phyloP scores from a whole-genome alignment of 2,888 invertebrate species.

The Pyrgus malvae region DNA sequence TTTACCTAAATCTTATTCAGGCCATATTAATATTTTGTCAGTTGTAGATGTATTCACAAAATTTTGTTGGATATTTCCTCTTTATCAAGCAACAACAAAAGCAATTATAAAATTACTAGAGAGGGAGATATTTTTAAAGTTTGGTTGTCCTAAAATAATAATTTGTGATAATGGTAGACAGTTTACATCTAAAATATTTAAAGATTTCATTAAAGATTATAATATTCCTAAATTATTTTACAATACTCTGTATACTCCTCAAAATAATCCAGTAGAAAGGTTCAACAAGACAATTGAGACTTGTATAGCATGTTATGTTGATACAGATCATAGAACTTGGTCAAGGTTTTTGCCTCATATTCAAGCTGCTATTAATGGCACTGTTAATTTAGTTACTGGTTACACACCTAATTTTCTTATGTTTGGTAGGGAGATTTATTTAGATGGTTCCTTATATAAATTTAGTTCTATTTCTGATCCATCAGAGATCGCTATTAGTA shows the following conservation, averaged over 20 bases:
- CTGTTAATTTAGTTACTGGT: slow-evolving; percentile 8
- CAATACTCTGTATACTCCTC: slow-evolving; percentile 6
- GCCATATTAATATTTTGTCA: slow-evolving; percentile 1
- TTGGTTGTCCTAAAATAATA: slow-evolving; percentile 8
- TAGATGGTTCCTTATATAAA: slow-evolving; percentile 7
- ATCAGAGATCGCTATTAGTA: slow-evolving; percentile 2
- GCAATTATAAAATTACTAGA: not conserved
- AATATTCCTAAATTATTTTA: slow-evolving; percentile 3
- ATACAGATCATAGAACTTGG: slow-evolving; percentile 5
- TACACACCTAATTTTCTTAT: slow-evolving; percentile 18
- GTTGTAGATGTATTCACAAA: not conserved
- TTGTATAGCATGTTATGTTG: slow-evolving; percentile 5
- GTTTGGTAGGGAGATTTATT: slow-evolving; percentile 13
- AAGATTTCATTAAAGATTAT: not conserved
- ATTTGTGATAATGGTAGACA: not conserved
- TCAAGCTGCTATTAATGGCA: slow-evolving; percentile 4
- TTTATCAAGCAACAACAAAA: not conserved
- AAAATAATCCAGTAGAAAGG: slow-evolving; percentile 3
- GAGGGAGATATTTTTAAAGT: slow-evolving; percentile 3
- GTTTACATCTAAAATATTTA: not conserved
- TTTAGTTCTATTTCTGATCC: slow-evolving; percentile 11
- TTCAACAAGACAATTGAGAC: not conserved
- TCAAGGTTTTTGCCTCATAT: slow-evolving; percentile 1
- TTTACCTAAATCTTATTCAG: not conserved
- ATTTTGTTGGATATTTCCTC: not conserved